phyloP scores from a whole-genome alignment of 2,888 invertebrate species.

The Perithous albicinctus region DNA sequence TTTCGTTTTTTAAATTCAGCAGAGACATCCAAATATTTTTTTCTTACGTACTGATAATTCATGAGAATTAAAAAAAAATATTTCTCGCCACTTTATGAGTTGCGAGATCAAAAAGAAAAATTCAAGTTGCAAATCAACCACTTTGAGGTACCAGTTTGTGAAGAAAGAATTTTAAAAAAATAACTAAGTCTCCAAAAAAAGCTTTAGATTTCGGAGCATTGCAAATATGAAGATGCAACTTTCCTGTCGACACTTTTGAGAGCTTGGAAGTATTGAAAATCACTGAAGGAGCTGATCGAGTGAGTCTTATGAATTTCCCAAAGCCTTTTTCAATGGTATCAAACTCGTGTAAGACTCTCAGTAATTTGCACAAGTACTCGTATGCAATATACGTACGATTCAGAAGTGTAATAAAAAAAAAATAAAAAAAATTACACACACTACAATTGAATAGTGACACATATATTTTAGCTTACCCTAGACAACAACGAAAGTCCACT shows the following conservation, averaged over 20 bases:
- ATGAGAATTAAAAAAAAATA: too few relatives aligned
- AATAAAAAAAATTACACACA: constrained; percentile 26
- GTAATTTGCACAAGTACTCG: neutral
- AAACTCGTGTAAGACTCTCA: neutral
- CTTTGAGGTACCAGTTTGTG: too few relatives aligned
- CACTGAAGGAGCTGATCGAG: constrained; percentile 5
- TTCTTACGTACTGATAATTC: too few relatives aligned
- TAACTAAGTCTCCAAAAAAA: too few relatives aligned
- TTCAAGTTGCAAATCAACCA: too few relatives aligned
- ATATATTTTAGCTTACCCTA: constrained; percentile 80
- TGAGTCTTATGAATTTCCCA: constrained; percentile 25
- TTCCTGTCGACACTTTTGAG: constrained; percentile 14
- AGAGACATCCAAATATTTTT: too few relatives aligned
- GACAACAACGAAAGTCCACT: constrained; percentile 82
- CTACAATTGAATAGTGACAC: constrained; percentile 35
- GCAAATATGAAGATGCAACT: neutral
- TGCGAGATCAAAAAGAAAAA: too few relatives aligned
- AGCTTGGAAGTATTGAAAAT: neutral
- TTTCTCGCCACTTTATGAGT: too few relatives aligned
- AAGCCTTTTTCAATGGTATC: neutral
- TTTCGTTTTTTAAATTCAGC: too few relatives aligned
- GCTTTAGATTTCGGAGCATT: neutral
- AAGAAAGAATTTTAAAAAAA: too few relatives aligned
- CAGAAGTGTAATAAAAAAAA: neutral
- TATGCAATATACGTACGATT: neutral